Evolutionary conservation across 2,113 vertebrate species (phyloP), one percentile per base, ranked within the genome.

Genomic region (Gobius niger): DNA sequence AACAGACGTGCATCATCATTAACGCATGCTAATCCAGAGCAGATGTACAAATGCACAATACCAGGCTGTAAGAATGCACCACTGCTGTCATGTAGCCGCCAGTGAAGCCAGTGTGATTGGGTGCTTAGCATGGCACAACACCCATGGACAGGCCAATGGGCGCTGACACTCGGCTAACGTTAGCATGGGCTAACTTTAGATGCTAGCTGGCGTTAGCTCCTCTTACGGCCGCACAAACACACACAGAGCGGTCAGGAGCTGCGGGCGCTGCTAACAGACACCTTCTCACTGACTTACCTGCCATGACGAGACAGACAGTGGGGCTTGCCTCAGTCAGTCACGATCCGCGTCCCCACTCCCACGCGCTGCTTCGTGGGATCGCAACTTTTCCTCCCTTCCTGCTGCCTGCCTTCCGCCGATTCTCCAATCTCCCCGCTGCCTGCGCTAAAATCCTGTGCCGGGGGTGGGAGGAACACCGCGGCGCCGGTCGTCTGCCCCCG

Each of bases 251-350:
- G 47, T 34, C 24, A 24, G 18, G 10, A 11, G 52, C 52, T 5
- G 11, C 24, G 18, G 11, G 24, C 18, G 52, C 9, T 4, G 18
- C 52, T 7, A 54, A 42, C 42, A 13, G 53, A 44, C 47, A 44
- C 15, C 10, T 9, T 72, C 50, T 1, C 44, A 60, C 1, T 60
- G 19, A 64, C 53, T 85, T 91, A 93, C 92, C 92, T 93, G 92
- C 92, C 92, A 93, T 93, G 90, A 85, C 68, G 89, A 89, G 89
- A 91, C 87, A 90, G 76, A 84, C 87, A 82, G 87, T 77, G 85
- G 89, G 77, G 84, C 87, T 89, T 54, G 68, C 65, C 89, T 87
- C 81, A 75, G 78, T 85, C 83, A 75, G 87, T 85, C 85, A 89
- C 87, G 88, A 86, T 84, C 81, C 87, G 83, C 73, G 80, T 85